Evolutionary conservation across 1,140 invertebrate genomes (phyloP).

Genomic region (Drosophila athabasca): DNA sequence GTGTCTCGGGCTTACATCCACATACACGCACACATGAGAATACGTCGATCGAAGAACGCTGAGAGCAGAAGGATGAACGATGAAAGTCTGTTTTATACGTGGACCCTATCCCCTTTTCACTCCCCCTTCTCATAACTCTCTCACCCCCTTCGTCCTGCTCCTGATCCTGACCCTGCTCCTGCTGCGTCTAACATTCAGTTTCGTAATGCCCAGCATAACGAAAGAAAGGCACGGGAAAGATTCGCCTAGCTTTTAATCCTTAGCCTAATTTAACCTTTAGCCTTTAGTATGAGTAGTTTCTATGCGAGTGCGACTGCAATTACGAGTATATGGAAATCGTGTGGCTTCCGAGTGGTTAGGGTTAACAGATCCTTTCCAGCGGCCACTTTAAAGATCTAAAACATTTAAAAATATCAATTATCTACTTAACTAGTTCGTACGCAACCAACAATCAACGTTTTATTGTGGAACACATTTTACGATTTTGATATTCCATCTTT

Average conservation of each 20-base stretch:
- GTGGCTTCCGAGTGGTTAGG: slow-evolving; percentile 60
- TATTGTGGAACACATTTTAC: slow-evolving; percentile 38
- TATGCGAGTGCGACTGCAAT: neutral
- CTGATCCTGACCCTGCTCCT: neutral
- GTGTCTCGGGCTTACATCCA: slow-evolving; percentile 33
- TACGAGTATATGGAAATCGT: slow-evolving; percentile 42
- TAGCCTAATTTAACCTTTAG: slow-evolving; percentile 64
- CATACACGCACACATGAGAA: slow-evolving; percentile 2
- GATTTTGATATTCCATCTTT: slow-evolving; percentile 70
- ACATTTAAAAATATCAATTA: slow-evolving; percentile 33
- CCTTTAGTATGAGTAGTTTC: slow-evolving; percentile 26
- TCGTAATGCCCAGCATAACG: slow-evolving; percentile 40
- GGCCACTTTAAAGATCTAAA: slow-evolving; percentile 57
- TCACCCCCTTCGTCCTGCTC: neutral
- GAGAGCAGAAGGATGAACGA: too few relatives aligned
- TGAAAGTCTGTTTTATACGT: neutral
- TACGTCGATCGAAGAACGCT: too few relatives aligned
- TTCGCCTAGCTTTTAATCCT: slow-evolving; percentile 57
- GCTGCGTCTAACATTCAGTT: slow-evolving; percentile 74
- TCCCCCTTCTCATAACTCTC: neutral
- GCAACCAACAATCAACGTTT: slow-evolving; percentile 46
- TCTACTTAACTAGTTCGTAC: slow-evolving; percentile 72
- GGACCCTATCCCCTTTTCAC: neutral
- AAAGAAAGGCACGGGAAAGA: slow-evolving; percentile 62
- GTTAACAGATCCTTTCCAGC: slow-evolving; percentile 26